phyloP scores from a whole-genome alignment of 2,113 vertebrate species.

The Rhodinocichla rosea region DNA sequence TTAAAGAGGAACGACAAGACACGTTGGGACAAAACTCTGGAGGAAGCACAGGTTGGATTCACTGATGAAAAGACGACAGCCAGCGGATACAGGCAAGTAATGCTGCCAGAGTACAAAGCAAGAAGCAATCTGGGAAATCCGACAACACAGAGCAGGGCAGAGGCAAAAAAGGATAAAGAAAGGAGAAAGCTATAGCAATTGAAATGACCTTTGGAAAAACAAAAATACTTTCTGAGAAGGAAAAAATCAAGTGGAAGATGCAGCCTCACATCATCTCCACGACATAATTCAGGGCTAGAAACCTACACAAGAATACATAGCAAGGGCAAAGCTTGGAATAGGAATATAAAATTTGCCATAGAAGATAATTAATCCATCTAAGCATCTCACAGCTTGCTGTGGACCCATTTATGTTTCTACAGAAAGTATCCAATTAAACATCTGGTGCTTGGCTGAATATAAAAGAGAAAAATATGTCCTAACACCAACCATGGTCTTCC shows the following conservation, averaged over 20 bases:
- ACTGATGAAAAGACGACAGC: neutral
- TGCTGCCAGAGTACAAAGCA: neutral
- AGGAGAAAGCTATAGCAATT: neutral
- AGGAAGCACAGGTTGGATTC: constrained; percentile 5
- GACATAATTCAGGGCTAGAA: neutral
- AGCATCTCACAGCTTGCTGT: neutral
- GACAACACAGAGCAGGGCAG: neutral
- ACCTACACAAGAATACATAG: neutral
- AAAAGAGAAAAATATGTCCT: neutral
- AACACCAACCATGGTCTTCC: neutral
- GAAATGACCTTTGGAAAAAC: neutral
- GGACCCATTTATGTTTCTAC: neutral
- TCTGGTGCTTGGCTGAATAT: neutral
- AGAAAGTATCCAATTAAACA: neutral
- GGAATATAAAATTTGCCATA: neutral
- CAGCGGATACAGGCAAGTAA: fast-evolving
- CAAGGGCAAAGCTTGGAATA: neutral
- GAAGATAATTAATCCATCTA: neutral
- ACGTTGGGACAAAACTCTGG: neutral
- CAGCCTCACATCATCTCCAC: fast-evolving
- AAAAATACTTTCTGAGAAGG: neutral
- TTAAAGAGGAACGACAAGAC: constrained; percentile 20
- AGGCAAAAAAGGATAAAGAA: neutral
- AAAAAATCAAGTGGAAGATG: neutral
- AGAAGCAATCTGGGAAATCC: neutral